Base-by-base conservation (phyloP, 2,888 invertebrate species). In the Ceraclea dissimilis region DNA sequence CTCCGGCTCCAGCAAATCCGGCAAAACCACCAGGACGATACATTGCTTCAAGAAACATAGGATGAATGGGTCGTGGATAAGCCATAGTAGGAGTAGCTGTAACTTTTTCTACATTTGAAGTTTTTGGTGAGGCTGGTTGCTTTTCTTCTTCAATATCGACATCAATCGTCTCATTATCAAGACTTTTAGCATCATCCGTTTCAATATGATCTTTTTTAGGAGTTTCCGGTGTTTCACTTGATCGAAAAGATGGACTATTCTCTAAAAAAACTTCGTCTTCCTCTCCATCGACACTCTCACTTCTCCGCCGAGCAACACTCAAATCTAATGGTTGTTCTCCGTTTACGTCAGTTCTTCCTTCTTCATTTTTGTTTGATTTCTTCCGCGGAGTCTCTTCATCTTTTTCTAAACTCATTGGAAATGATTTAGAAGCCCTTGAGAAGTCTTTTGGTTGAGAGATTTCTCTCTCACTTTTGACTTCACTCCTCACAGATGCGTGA, bases 21-120 rank as follows among this genome's bases (percentile, higher is more conserved):
- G 79, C 74, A 68, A 83, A 84, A 13, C 71, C 74, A 52, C 81
- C 75, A 22, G 80, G 78, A 47, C 85, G 79, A 67, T 86, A 89
- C 77, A 88, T 82, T 1, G 84, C 84, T 59, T 89, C 88, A 47
- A 90, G 75, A 53, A 90, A 75, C 71, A 86, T 81, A 0, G 91
- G 90, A 66, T 91, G 90, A 57, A 91, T 84, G 0, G 91, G 89
- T 68, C 88, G 80, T 0, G 93, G 93, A 65, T 90, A 93, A 0
- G 85, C 86, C 75, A 90, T 82, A 0, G 83, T 79, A 1, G 83
- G 79, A 1, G 76, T 67, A 1, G 70, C 66, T 8, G 65, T 60
- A 10, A 65, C 60, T 60, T 67, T 70, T 34, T 68, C 66, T 49
- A 65, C 59, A 18, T 60, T 54, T 2, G 73, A 71, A 13, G 73